Conservation (phyloP, 2,113 vertebrate genomes). For the Ictidomys tridecemlineatus region DNA sequence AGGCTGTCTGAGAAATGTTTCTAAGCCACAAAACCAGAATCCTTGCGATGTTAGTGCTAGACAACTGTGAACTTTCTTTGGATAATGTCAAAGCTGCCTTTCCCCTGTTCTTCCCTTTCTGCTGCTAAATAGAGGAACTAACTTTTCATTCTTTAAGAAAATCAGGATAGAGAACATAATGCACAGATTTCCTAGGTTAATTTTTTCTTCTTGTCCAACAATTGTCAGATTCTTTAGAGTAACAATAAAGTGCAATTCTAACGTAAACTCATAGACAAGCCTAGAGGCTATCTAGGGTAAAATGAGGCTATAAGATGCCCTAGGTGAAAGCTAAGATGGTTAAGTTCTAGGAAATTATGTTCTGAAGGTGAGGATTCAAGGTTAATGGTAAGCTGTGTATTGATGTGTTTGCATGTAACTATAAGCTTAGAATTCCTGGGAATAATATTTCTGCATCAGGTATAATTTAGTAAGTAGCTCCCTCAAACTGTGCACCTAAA, state of each 20-base stretch:
- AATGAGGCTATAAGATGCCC: neutral
- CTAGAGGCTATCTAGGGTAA: neutral
- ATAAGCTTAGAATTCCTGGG: neutral
- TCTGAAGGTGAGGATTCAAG: neutral
- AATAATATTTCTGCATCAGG: neutral
- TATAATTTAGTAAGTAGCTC: neutral
- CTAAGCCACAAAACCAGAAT: neutral
- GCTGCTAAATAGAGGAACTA: slow-evolving; percentile 44
- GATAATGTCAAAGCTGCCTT: neutral
- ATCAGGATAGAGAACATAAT: neutral
- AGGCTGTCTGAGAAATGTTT: neutral
- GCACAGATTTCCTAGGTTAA: neutral
- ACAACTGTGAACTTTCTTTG: neutral
- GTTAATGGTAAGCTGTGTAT: neutral
- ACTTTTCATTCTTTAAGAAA: slow-evolving; percentile 2
- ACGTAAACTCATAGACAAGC: neutral
- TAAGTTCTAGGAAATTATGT: neutral
- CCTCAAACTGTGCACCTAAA: neutral
- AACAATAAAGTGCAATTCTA: neutral
- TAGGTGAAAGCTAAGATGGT: neutral
- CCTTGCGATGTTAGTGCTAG: neutral
- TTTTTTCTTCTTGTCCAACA: slow-evolving; percentile 9
- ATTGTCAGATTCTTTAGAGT: neutral
- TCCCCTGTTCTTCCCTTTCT: neutral
- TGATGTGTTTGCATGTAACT: neutral